Evolutionary conservation across 2,888 invertebrate species (phyloP), one percentile per base, ranked within the genome.

Genomic region (Erannis defoliaria): DNA sequence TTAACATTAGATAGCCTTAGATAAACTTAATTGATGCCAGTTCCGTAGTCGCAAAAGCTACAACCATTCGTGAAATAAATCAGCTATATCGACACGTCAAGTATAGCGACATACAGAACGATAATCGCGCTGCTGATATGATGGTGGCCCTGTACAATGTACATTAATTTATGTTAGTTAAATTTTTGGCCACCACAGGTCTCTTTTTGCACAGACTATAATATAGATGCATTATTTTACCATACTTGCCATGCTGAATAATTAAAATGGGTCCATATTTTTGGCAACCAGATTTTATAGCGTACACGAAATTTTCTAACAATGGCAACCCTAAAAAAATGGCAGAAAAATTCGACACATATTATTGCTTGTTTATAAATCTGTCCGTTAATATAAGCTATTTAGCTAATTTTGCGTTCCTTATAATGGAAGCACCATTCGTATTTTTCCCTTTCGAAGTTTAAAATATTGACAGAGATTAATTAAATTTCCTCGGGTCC

Each of bases 351-450:
- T 49, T 55, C 45, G 63, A 63, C 46, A 59, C 38, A 46, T 56
- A 59, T 69, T 69, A 69, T 69, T 69, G 67, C 67, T 61, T 31
- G 29, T 51, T 18, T 40, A 54, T 64, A 55, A 16, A 29, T 46
- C 29, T 49, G 18, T 49, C 16, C 31, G 14, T 49, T 46, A 37
- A 31, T 45, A 29, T 46, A 55, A 54, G 40, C 33, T 38, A 51
- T 42, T 53, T 42, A 55, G 56, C 55, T 61, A 66, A 68, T 65
- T 64, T 72, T 67, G 82, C 83, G 74, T 84, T 87, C 84, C 87
- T 73, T 66, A 76, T 80, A 80, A 82, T 85, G 89, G 88, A 89
- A 89, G 90, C 89, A 85, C 87, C 78, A 33, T 31, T 26, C 12
- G 31, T 46, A 46, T 46, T 26, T 26, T 26, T 46, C 19, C 31